phyloP scores from a whole-genome alignment of 2,888 invertebrate genomes.

The Drosophila birchii region DNA sequence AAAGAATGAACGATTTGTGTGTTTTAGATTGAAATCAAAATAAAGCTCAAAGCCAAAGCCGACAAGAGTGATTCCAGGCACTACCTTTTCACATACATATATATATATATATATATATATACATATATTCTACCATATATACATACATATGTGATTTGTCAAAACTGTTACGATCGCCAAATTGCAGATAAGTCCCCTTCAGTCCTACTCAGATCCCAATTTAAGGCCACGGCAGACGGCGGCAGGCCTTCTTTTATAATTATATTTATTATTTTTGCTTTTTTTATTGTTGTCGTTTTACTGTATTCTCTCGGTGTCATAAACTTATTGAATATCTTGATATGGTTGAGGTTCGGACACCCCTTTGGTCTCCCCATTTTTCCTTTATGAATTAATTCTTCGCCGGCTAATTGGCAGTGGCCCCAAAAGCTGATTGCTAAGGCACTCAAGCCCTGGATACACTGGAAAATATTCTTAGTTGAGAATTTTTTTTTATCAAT shows the following conservation, averaged over 20 bases:
- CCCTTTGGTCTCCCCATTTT: neutral
- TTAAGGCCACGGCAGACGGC: constrained; percentile 17
- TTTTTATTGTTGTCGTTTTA: constrained; percentile 7
- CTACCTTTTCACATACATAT: constrained; percentile 14
- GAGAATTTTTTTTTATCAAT: too few relatives aligned
- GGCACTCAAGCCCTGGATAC: neutral
- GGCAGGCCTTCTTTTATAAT: constrained; percentile 40
- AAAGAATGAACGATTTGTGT: constrained; percentile 79
- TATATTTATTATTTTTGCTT: constrained; percentile 16
- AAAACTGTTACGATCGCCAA: constrained; percentile 79
- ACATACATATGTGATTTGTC: constrained; percentile 69
- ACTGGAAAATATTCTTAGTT: neutral
- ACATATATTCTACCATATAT: neutral
- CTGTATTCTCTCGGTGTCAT: constrained; percentile 40
- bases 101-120: constrained; percentile 4
- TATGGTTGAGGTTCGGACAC: constrained; percentile 21
- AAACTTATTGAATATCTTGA: constrained; percentile 67
- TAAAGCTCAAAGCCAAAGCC: constrained; percentile 73
- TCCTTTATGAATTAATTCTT: constrained; percentile 33
- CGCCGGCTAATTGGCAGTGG: constrained; percentile 56
- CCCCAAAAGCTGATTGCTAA: constrained; percentile 6
- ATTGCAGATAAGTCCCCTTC: constrained; percentile 63
- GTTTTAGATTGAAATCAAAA: constrained; percentile 81
- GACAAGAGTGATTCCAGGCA: constrained; percentile 40
- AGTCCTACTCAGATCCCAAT: constrained; percentile 26